phyloP scores from a whole-genome alignment of 2,888 invertebrate genomes.

The Polydesmus complanatus region DNA sequence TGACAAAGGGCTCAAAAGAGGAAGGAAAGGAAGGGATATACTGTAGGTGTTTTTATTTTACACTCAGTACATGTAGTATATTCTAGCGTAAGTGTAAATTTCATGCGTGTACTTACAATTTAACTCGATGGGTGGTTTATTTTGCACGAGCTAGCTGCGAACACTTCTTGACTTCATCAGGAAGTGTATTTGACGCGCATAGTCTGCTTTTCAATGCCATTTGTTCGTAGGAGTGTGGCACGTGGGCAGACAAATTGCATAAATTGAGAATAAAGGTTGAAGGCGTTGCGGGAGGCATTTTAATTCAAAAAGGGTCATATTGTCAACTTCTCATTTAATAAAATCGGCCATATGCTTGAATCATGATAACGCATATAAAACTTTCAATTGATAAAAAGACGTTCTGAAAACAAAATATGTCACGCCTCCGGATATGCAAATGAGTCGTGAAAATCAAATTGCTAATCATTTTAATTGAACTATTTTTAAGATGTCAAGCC shows the following conservation, averaged over 20 bases:
- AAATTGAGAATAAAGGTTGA: not conserved
- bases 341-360: not conserved
- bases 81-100: not conserved
- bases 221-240: not conserved
- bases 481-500: conserved; percentile 74
- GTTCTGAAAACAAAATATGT: not conserved
- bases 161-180: not conserved
- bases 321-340: not conserved
- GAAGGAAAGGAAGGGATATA: not conserved
- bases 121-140: not conserved
- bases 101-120: not conserved
- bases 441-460: too few species aligned
- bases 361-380: not conserved
- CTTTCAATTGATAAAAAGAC: not conserved
- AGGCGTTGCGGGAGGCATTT: not conserved
- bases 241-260: not conserved
- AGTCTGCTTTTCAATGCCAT: not conserved
- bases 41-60: not conserved
- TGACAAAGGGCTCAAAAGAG: not conserved
- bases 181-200: not conserved
- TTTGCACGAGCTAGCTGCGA: not conserved
- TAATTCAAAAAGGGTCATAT: not conserved
- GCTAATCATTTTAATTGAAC: not conserved
- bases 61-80: not conserved
- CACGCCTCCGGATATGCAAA: not conserved